Evolutionary conservation across 2,888 invertebrate species (phyloP).

Genomic region (Schizotus pectinicornis): DNA sequence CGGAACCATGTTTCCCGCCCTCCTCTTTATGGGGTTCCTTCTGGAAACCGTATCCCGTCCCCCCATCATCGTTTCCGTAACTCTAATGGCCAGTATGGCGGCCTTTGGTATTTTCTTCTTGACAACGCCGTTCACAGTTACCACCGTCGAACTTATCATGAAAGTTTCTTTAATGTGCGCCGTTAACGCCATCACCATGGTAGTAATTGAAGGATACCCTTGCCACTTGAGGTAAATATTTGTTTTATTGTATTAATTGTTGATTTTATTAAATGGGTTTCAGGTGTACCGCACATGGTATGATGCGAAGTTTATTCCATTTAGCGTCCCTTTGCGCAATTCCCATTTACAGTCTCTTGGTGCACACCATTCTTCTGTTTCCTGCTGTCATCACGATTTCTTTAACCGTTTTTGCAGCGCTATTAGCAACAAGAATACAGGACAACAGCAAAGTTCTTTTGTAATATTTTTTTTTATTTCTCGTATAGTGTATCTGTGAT

Average conservation of each 20-base stretch:
- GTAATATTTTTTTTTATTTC: slow-evolving; percentile 37
- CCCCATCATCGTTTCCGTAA: slow-evolving; percentile 48
- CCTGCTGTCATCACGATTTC: slow-evolving; percentile 53
- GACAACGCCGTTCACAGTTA: slow-evolving; percentile 54
- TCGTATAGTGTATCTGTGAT: slow-evolving; percentile 36
- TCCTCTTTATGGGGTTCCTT: slow-evolving; percentile 55
- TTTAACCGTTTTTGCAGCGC: slow-evolving; percentile 50
- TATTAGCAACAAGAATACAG: slow-evolving; percentile 54
- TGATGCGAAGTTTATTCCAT: slow-evolving; percentile 62
- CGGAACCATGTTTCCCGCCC: slow-evolving; percentile 59
- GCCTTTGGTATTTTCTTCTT: slow-evolving; percentile 63
- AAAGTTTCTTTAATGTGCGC: slow-evolving; percentile 60
- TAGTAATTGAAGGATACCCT: slow-evolving; percentile 64
- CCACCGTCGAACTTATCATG: slow-evolving; percentile 56
- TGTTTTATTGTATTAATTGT: slow-evolving; percentile 8
- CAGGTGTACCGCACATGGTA: slow-evolving; percentile 66
- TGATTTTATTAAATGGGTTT: slow-evolving; percentile 33
- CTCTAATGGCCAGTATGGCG: slow-evolving; percentile 57
- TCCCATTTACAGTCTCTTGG: slow-evolving; percentile 55
- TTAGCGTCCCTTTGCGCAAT: slow-evolving; percentile 62
- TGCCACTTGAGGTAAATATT: slow-evolving; percentile 63
- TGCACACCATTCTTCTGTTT: slow-evolving; percentile 52
- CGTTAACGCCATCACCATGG: slow-evolving; percentile 61
- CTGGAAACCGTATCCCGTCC: slow-evolving; percentile 50
- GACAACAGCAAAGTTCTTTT: slow-evolving; percentile 58